phyloP scores from a whole-genome alignment of 2,113 vertebrate genomes.

The Ammodytes marinus region DNA sequence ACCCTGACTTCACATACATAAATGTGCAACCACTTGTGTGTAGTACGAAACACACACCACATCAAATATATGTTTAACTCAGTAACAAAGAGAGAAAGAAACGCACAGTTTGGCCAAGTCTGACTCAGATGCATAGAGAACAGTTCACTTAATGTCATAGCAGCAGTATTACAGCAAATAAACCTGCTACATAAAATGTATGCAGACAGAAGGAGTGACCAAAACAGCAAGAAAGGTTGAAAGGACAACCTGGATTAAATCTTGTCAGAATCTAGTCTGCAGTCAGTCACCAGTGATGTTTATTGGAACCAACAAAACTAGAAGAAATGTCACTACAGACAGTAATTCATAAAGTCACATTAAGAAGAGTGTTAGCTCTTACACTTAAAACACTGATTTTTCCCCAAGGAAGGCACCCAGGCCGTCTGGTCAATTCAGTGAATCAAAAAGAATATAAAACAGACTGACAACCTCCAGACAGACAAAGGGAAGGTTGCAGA shows the following conservation, averaged over 20 bases:
- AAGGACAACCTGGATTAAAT: too few relatives aligned
- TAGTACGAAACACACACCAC: conserved; percentile 16
- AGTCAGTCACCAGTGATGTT: too few relatives aligned
- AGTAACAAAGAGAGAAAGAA: conserved; percentile 21
- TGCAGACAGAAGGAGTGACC: neutral
- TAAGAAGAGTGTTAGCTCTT: neutral
- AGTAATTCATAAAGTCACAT: neutral
- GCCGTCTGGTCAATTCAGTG: conserved; percentile 16
- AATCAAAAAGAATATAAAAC: conserved; percentile 25
- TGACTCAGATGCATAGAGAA: conserved; percentile 5
- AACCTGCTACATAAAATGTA: neutral
- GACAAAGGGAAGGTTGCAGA: conserved; percentile 7
- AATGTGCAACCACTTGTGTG: conserved; percentile 48
- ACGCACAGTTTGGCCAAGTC: neutral
- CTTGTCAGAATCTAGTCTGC: too few relatives aligned
- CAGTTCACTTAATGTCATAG: neutral
- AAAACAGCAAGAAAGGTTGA: conserved; percentile 2
- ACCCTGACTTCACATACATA: conserved; percentile 55
- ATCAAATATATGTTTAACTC: conserved; percentile 23
- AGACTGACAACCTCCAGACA: neutral
- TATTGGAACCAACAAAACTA: too few relatives aligned
- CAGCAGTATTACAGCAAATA: neutral
- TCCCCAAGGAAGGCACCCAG: neutral
- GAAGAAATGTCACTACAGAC: too few relatives aligned
- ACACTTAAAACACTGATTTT: neutral